A percentile compares a stretch with the other conserved stretches of the same genome.
These are phyloP conservation scores for Sarcophaga caerulescens DNA, from an alignment of 2,888 invertebrate species.

Conservation along the genomic window DNA sequence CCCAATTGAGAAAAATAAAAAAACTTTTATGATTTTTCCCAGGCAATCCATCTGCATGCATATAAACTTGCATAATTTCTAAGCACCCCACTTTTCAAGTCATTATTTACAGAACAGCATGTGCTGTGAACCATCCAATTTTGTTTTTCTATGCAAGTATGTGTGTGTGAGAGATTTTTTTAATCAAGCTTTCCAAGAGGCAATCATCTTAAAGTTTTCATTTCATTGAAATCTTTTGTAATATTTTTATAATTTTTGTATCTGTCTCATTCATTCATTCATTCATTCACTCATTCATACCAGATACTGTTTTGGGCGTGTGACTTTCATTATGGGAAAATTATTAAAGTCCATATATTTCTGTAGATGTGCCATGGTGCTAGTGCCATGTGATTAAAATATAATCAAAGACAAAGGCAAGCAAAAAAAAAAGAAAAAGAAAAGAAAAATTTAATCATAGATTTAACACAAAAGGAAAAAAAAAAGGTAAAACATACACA, in stretches of 20 bases:
- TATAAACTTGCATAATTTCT: neutral
- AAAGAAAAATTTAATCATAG: constrained; percentile 24
- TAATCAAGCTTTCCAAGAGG: neutral
- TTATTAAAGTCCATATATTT: constrained; percentile 26
- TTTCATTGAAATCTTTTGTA: constrained; percentile 5
- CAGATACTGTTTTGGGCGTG: constrained; percentile 49
- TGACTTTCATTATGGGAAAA: constrained; percentile 64
- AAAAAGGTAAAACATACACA: constrained; percentile 61
- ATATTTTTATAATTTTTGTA: constrained; percentile 20
- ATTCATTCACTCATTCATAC: neutral
- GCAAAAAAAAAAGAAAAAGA: constrained; percentile 2
- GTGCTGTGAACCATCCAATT: constrained; percentile 26
- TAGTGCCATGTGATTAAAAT: constrained; percentile 52
- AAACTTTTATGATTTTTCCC: neutral
- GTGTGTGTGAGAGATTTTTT: neutral
- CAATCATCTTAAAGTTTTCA: neutral
- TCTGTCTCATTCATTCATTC: neutral
- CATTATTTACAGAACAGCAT: constrained; percentile 16
- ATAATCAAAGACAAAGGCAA: constrained; percentile 40
- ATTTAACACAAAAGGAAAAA: constrained; percentile 9
- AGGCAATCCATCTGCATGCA: neutral
- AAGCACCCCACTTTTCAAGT: neutral
- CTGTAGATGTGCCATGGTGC: neutral
- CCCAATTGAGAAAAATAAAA: neutral
- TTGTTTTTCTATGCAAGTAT: neutral